Conservation (phyloP, 2,113 vertebrate genomes). For the Atrichornis clamosus region DNA sequence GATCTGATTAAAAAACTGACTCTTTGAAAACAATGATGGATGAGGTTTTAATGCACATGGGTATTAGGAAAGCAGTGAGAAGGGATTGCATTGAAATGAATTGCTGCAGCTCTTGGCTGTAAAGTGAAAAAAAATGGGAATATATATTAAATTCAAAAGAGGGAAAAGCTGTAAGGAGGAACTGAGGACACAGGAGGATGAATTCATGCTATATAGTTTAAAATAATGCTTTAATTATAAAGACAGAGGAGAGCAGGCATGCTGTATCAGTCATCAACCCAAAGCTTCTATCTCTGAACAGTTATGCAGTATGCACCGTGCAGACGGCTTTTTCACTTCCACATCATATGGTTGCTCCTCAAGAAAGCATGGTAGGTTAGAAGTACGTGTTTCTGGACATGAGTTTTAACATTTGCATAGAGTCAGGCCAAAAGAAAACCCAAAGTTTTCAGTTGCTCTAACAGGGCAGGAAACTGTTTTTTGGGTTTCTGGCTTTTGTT, state of each 20-base stretch:
- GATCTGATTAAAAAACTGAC: constrained; percentile 68
- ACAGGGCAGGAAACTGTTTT: neutral
- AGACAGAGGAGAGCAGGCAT: neutral
- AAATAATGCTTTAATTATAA: constrained; percentile 3
- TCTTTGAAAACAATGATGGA: constrained; percentile 67
- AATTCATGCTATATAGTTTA: neutral
- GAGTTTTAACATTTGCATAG: neutral
- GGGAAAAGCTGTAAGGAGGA: neutral
- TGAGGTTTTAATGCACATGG: constrained; percentile 48
- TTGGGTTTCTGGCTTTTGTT: neutral
- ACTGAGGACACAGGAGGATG: neutral
- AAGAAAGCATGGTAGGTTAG: neutral
- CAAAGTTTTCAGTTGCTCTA: neutral
- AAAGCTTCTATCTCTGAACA: neutral
- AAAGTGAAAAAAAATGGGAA: neutral
- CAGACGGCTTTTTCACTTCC: neutral
- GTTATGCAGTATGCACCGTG: fast-evolving
- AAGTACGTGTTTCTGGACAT: neutral
- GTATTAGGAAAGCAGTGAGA: constrained; percentile 1
- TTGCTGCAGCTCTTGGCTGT: neutral
- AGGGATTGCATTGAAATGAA: neutral
- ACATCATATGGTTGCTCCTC: neutral
- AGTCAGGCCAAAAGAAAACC: neutral
- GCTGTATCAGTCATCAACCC: neutral
- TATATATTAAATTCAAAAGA: neutral